These are phyloP conservation scores for Amphibalanus amphitrite DNA, from an alignment of 1,140 invertebrate genomes.

Conservation along the genomic window DNA sequence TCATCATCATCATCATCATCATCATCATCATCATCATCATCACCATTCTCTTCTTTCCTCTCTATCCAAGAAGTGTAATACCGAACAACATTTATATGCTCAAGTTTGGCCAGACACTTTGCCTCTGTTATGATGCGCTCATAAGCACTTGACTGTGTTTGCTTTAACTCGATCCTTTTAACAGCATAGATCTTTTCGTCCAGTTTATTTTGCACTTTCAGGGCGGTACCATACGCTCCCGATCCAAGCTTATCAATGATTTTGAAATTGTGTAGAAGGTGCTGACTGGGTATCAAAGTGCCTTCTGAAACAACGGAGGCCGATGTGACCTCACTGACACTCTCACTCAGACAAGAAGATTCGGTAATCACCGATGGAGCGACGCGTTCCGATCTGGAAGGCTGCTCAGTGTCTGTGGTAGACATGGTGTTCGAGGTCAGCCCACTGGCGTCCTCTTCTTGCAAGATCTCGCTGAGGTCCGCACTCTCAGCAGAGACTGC, in stretches of 20 bases:
- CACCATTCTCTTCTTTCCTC: background rate
- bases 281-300: constrained; percentile 48
- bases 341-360: no score
- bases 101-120: constrained; percentile 77
- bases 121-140: constrained; percentile 90
- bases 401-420: no score
- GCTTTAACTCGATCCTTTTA: constrained; percentile 77
- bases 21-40: constrained; percentile 35
- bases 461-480: no score
- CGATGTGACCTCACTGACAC: no score
- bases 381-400: no score
- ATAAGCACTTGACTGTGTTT: constrained; percentile 63
- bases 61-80: constrained; percentile 93
- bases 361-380: no score
- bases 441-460: no score
- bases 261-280: constrained; percentile 72
- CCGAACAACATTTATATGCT: constrained; percentile 95
- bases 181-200: constrained; percentile 88
- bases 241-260: constrained; percentile 66
- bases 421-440: no score
- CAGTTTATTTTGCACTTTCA: constrained; percentile 82
- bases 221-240: constrained; percentile 88
- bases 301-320: no score
- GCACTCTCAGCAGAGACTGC: no score
- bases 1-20: background rate